Conservation (phyloP, 2,113 vertebrate species). For the Salvelinus alpinus region DNA sequence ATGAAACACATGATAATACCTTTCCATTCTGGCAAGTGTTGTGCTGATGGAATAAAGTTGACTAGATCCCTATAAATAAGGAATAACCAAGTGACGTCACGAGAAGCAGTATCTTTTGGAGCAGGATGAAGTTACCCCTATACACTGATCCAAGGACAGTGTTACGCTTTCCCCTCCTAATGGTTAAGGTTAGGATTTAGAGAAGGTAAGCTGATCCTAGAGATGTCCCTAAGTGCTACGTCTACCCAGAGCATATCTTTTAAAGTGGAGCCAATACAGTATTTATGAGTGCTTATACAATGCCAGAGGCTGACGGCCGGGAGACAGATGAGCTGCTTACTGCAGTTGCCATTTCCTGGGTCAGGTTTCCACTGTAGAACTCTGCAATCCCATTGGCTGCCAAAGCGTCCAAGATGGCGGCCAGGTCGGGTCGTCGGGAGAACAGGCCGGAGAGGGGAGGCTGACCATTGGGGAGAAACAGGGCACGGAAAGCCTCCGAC, state of each 20-base stretch:
- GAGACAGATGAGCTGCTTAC: constrained; percentile 67
- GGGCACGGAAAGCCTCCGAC: constrained; percentile 80
- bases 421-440: constrained; percentile 82
- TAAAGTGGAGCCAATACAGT: constrained; percentile 10
- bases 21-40: background rate
- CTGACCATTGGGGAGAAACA: constrained; percentile 81
- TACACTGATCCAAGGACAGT: too few species aligned
- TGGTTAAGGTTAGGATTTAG: too few species aligned
- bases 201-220: too few species aligned
- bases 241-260: too few species aligned
- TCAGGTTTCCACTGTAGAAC: constrained; percentile 89
- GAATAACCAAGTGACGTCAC: background rate
- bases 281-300: constrained; percentile 26
- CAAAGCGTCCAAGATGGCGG: constrained; percentile 78
- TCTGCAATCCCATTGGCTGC: constrained; percentile 79
- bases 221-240: too few species aligned
- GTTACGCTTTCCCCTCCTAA: too few species aligned
- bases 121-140: too few species aligned
- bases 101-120: background rate
- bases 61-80: background rate
- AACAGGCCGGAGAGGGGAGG: constrained; percentile 79
- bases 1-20: too few species aligned
- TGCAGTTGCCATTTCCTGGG: constrained; percentile 85
- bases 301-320: background rate
- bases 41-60: background rate